Evolutionary conservation across 2,113 vertebrate genomes (phyloP).

Genomic region (Uria aalge): DNA sequence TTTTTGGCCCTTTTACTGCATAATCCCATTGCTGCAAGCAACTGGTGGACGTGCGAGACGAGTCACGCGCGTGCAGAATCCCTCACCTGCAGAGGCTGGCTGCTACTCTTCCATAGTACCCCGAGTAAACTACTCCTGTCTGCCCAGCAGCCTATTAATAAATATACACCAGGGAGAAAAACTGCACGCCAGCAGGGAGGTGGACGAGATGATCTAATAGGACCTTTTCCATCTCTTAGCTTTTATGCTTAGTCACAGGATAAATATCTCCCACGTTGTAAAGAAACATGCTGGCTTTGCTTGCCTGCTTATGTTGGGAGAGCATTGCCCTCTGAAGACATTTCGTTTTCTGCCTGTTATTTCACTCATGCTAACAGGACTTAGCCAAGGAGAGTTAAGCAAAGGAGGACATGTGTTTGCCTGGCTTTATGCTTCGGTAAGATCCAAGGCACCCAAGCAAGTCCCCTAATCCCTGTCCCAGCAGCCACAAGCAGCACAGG

Average conservation of each 20-base stretch:
- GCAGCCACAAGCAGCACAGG: not conserved
- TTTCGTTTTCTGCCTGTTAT: not conserved
- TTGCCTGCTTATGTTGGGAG: not conserved
- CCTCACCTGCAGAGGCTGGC: not conserved
- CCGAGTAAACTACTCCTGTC: not conserved
- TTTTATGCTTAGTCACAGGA: constrained; percentile 59
- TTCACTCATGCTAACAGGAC: not conserved
- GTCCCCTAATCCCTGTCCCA: not conserved
- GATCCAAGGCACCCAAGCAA: not conserved
- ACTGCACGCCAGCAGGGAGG: not conserved
- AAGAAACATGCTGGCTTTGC: not conserved
- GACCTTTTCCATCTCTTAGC: constrained; percentile 49
- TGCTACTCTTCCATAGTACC: not conserved
- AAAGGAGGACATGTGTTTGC: not conserved
- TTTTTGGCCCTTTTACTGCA: not conserved
- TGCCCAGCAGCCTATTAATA: not conserved
- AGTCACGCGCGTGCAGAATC: rapidly evolving
- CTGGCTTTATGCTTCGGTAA: not conserved
- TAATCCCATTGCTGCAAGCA: not conserved
- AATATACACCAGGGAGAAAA: not conserved
- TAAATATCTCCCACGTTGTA: not conserved
- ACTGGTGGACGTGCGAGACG: not conserved
- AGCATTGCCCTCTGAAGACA: not conserved
- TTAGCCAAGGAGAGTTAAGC: not conserved
- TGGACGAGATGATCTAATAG: constrained; percentile 27